Conservation (phyloP, 2,797 vertebrate species). For the Austrolebias charrua region DNA sequence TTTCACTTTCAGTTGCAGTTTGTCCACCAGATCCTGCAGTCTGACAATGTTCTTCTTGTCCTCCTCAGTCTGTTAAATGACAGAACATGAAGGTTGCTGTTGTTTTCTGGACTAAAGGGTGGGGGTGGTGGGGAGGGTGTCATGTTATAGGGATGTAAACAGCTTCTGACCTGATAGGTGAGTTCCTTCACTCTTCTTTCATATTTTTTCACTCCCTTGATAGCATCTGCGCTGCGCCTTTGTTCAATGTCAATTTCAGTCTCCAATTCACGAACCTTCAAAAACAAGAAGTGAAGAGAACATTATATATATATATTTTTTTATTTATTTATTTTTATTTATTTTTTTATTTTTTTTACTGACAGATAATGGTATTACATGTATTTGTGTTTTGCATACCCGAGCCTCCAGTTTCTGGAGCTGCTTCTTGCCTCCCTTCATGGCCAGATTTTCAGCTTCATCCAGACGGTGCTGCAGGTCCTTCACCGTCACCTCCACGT, state of each 20-base stretch:
- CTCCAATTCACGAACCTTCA: slow-evolving; percentile 86
- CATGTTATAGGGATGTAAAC: no score
- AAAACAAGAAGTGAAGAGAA: slow-evolving; percentile 4
- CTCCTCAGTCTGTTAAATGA: slow-evolving; percentile 80
- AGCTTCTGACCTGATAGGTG: slow-evolving; percentile 80
- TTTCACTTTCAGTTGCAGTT: slow-evolving; percentile 91
- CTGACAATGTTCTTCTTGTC: slow-evolving; percentile 88
- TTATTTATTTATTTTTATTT: no score
- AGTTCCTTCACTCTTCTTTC: slow-evolving; percentile 86
- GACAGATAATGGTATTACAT: not conserved
- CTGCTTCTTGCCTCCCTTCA: slow-evolving; percentile 94
- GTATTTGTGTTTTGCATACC: slow-evolving; percentile 58
- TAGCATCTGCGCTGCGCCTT: slow-evolving; percentile 80
- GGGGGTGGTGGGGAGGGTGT: no score
- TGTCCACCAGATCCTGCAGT: slow-evolving; percentile 91
- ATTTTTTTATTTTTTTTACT: not conserved
- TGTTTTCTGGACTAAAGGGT: not conserved
- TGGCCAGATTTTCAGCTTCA: slow-evolving; percentile 89
- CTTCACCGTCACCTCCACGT: slow-evolving; percentile 89
- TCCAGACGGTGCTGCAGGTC: slow-evolving; percentile 90
- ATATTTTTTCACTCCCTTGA: slow-evolving; percentile 85
- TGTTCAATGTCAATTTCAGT: slow-evolving; percentile 83
- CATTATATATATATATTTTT: no score
- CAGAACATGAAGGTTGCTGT: slow-evolving; percentile 1
- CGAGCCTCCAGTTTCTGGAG: slow-evolving; percentile 90